These are phyloP conservation scores for Microchirus variegatus DNA, from an alignment of 2,797 vertebrate genomes.

Conservation along the genomic window DNA sequence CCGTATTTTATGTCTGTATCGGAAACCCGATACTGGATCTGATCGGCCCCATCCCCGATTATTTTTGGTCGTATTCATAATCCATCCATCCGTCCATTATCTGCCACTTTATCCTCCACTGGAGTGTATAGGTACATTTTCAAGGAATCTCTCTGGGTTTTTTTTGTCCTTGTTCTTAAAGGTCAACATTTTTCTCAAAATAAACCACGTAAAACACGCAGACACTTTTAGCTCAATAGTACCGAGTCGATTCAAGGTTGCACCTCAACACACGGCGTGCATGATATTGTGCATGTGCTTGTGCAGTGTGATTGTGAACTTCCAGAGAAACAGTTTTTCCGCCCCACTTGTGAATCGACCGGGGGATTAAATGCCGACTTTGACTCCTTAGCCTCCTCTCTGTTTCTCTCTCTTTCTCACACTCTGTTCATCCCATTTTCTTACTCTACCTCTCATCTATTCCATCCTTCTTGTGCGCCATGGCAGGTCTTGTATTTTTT, in stretches of 20 bases:
- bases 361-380: constrained; percentile 62
- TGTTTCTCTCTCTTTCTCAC: constrained; percentile 16
- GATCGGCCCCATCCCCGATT: no score
- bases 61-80: no score
- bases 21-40: no score
- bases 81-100: no score
- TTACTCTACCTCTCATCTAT: constrained; percentile 52
- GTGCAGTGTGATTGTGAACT: not conserved
- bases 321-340: constrained; percentile 31
- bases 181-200: constrained; percentile 1
- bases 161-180: constrained; percentile 5
- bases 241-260: constrained; percentile 1
- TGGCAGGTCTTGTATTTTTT: constrained; percentile 55
- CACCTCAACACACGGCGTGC: constrained; percentile 6
- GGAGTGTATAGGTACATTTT: not conserved
- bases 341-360: constrained; percentile 13
- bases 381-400: constrained; percentile 49
- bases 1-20: no score
- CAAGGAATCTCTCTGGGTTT: not conserved
- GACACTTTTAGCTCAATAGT: not conserved
- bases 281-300: constrained; percentile 10
- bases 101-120: no score
- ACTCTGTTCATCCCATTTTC: constrained; percentile 60
- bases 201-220: not conserved
- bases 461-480: constrained; percentile 49